These are phyloP conservation scores for Falcunculus frontatus DNA, from an alignment of 2,113 vertebrate species.

Conservation along the genomic window DNA sequence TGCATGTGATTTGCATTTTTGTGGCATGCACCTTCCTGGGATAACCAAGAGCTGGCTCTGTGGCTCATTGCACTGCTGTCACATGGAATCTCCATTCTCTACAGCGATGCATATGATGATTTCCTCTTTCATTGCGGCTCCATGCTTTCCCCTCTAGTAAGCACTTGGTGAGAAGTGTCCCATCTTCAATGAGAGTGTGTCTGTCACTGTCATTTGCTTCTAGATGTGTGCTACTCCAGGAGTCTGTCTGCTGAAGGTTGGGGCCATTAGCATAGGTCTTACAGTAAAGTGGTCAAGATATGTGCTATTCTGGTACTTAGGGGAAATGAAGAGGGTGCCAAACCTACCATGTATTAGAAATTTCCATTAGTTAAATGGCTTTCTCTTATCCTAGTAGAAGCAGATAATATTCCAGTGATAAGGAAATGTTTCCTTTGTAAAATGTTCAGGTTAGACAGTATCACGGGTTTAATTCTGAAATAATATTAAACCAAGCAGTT, in stretches of 20 bases:
- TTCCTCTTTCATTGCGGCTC: background rate
- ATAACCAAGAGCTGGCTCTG: background rate
- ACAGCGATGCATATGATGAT: fast-evolving
- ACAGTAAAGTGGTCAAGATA: background rate
- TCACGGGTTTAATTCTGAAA: background rate
- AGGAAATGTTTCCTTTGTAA: background rate
- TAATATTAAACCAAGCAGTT: background rate
- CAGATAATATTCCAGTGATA: background rate
- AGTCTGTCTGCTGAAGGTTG: background rate
- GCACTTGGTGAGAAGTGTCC: background rate
- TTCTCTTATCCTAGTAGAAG: background rate
- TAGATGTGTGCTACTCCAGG: background rate
- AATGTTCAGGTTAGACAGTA: background rate
- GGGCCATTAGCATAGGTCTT: background rate
- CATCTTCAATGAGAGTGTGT: background rate
- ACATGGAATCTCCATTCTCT: background rate
- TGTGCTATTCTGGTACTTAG: background rate
- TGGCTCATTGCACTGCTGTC: background rate
- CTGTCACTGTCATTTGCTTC: background rate
- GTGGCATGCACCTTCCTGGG: background rate
- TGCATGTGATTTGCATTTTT: background rate
- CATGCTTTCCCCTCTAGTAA: background rate
- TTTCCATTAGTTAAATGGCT: background rate
- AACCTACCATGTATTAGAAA: background rate
- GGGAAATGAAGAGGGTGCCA: background rate